Evolutionary conservation across 1,140 invertebrate genomes (phyloP).

Genomic region (Amphibalanus amphitrite): DNA sequence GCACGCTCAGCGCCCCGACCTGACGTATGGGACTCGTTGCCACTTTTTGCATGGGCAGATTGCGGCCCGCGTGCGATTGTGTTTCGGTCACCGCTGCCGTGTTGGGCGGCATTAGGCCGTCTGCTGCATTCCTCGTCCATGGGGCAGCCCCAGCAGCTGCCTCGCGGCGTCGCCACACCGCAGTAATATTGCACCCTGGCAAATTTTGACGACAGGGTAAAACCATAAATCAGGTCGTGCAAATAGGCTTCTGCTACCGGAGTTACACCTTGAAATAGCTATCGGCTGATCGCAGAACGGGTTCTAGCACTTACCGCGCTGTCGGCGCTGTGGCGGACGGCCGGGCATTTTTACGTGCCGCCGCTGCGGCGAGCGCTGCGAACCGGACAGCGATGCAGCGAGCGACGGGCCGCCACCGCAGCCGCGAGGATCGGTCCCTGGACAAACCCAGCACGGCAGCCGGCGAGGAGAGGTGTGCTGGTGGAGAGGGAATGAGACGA

Average conservation of each 20-base stretch:
- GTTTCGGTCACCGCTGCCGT: too few relatives aligned
- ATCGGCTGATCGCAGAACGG: neutral
- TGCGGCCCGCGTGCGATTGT: neutral
- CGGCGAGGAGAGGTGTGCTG: too few relatives aligned
- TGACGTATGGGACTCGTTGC: neutral
- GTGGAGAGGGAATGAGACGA: too few relatives aligned
- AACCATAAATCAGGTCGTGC: neutral
- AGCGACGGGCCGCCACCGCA: too few relatives aligned
- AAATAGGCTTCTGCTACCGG: neutral
- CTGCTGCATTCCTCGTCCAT: neutral
- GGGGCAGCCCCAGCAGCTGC: neutral
- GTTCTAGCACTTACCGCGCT: neutral
- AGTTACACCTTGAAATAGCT: constrained; percentile 1
- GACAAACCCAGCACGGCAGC: too few relatives aligned
- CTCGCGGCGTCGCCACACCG: too few relatives aligned
- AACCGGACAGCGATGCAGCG: too few relatives aligned
- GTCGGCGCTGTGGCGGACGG: too few relatives aligned
- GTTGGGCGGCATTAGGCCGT: neutral
- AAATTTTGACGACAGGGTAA: neutral
- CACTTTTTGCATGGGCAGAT: neutral
- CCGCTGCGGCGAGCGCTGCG: too few relatives aligned
- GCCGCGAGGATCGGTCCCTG: too few relatives aligned
- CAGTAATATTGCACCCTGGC: neutral
- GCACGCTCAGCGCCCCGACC: neutral
- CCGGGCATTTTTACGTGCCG: neutral